phyloP scores from a whole-genome alignment of 2,113 vertebrate species.

The Syngnathus scovelli region DNA sequence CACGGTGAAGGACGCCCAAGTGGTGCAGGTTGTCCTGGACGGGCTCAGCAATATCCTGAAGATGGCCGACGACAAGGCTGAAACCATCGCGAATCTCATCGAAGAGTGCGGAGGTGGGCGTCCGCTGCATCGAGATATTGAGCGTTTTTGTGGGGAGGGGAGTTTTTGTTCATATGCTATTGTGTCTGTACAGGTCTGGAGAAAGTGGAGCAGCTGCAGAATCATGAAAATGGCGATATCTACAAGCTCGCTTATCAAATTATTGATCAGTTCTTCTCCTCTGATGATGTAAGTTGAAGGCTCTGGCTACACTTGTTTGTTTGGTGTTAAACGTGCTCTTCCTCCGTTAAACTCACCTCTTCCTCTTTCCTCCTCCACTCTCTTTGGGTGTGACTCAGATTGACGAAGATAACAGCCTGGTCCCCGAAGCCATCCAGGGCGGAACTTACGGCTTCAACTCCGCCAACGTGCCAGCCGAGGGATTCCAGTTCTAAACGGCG shows the following conservation, averaged over 20 bases:
- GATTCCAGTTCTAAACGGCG: constrained; percentile 98
- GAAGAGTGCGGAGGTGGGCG: constrained; percentile 93
- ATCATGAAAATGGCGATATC: constrained; percentile 99
- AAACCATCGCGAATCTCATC: constrained; percentile 96
- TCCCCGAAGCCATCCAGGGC: constrained; percentile 96
- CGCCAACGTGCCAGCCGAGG: constrained; percentile 97
- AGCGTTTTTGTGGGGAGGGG: no score
- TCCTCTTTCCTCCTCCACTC: not conserved
- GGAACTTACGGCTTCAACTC: constrained; percentile 99
- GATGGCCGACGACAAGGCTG: constrained; percentile 98
- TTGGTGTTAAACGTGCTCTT: not conserved
- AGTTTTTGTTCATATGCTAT: not conserved
- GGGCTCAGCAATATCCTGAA: constrained; percentile 99
- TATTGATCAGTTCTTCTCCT: constrained; percentile 99
- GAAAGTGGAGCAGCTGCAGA: constrained; percentile 97
- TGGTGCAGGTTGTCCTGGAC: constrained; percentile 96
- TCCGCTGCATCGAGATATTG: accelerated
- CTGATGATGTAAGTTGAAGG: constrained; percentile 88
- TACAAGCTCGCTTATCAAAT: constrained; percentile 99
- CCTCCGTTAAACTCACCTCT: no score
- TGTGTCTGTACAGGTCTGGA: constrained; percentile 79
- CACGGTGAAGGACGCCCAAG: constrained; percentile 96
- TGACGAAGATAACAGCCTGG: constrained; percentile 96
- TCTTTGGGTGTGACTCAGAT: constrained; percentile 68
- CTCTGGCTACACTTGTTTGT: not conserved